Evolutionary conservation across 2,888 invertebrate species (phyloP).

Genomic region (Mayetiola destructor): DNA sequence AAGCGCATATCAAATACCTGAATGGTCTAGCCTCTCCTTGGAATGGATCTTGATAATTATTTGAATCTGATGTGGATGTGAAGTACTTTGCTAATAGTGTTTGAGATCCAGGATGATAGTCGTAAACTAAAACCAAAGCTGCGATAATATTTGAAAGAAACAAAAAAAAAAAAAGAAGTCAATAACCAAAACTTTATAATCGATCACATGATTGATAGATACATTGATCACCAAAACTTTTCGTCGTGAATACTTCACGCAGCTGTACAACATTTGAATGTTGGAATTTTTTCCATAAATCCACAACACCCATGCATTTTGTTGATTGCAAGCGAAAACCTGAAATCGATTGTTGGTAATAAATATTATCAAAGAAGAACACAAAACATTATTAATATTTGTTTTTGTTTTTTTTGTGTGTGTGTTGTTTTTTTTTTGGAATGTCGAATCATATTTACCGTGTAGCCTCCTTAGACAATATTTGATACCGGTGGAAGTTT

Average conservation of each 20-base stretch:
- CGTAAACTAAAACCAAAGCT: conserved; percentile 91
- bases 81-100: conserved; percentile 80
- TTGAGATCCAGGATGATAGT: conserved; percentile 83
- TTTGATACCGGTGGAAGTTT: conserved; percentile 69
- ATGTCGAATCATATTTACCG: conserved; percentile 39
- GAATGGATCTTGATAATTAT: conserved; percentile 63
- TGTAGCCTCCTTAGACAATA: conserved; percentile 82
- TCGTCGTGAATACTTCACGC: conserved; percentile 85
- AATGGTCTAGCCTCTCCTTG: conserved; percentile 55
- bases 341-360: conserved; percentile 29
- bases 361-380: conserved; percentile 13
- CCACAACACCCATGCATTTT: conserved; percentile 72
- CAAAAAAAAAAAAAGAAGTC: neutral
- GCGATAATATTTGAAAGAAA: conserved; percentile 5
- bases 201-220: conserved; percentile 32
- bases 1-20: conserved; percentile 25
- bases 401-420: too few species aligned
- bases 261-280: conserved; percentile 91
- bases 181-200: neutral
- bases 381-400: neutral
- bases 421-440: too few species aligned
- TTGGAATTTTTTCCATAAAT: conserved; percentile 87
- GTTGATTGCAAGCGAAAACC: conserved; percentile 67
- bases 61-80: conserved; percentile 42
- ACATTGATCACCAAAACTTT: conserved; percentile 94